These are phyloP conservation scores for Pomacea canaliculata DNA, from an alignment of 2,888 invertebrate species.

Conservation along the genomic window DNA sequence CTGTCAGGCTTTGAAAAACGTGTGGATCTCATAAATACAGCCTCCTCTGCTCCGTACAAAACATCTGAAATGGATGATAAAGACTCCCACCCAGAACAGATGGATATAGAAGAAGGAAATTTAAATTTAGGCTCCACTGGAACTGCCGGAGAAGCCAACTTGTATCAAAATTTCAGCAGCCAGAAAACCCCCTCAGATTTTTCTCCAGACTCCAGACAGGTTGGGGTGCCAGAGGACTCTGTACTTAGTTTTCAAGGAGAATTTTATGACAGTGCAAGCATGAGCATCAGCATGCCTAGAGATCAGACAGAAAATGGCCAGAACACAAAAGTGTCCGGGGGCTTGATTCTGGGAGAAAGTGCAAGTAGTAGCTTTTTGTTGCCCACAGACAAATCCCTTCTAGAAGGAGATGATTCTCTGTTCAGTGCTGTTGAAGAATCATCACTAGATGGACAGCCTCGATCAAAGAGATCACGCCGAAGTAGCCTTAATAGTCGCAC, in stretches of 20 bases:
- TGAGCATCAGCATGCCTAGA: neutral
- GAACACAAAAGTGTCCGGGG: neutral
- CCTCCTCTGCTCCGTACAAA: neutral
- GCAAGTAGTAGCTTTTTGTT: slow-evolving; percentile 9
- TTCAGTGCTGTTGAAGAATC: slow-evolving; percentile 15
- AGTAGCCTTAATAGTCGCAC: slow-evolving; percentile 6
- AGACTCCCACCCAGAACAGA: slow-evolving; percentile 8
- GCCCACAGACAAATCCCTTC: neutral
- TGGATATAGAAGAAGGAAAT: slow-evolving; percentile 9
- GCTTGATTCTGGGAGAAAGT: slow-evolving; percentile 16
- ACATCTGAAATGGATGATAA: slow-evolving; percentile 5
- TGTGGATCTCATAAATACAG: neutral
- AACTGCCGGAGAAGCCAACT: neutral
- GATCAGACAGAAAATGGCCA: slow-evolving; percentile 4
- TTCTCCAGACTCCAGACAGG: neutral
- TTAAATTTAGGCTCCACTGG: neutral
- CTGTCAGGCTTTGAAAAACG: neutral
- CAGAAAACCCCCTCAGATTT: neutral
- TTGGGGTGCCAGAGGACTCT: neutral
- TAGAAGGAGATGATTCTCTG: slow-evolving; percentile 18
- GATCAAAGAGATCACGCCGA: slow-evolving; percentile 5
- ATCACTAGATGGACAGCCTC: slow-evolving; percentile 15
- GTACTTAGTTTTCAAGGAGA: slow-evolving; percentile 1
- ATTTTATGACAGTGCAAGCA: neutral
- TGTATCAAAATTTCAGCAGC: neutral